Percentiles rank a stretch among this genome's conserved stretches.
phyloP scores from a whole-genome alignment of 2,113 vertebrate species.

The Nesoenas mayeri region DNA sequence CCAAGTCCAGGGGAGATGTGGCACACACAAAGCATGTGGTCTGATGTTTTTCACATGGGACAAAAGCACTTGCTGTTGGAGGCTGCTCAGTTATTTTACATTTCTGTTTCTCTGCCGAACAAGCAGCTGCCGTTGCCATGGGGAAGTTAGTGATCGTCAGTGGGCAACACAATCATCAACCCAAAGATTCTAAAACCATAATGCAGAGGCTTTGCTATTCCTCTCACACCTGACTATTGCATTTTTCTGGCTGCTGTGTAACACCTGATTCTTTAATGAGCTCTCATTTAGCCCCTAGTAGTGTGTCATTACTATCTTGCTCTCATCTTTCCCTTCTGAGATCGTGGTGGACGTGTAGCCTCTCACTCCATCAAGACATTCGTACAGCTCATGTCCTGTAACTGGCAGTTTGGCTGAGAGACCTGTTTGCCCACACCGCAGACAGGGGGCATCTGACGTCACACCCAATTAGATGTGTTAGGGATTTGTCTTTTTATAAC shows the following conservation, averaged over 20 bases:
- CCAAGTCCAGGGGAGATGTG: not conserved
- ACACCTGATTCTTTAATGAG: not conserved
- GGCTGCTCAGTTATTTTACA: not conserved
- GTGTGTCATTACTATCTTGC: not conserved
- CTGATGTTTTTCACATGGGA: not conserved
- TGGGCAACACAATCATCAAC: not conserved
- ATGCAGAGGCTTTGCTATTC: not conserved
- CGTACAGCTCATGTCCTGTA: not conserved
- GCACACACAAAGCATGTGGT: not conserved
- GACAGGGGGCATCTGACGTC: not conserved
- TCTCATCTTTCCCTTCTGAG: not conserved
- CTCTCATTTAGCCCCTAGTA: not conserved
- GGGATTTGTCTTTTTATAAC: conserved; percentile 37
- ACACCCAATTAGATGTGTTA: not conserved
- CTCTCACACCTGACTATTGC: not conserved
- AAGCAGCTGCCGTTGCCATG: conserved; percentile 35
- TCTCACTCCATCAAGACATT: not conserved
- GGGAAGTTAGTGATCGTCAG: conserved; percentile 11
- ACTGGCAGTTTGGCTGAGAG: not conserved
- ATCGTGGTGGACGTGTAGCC: fast-evolving
- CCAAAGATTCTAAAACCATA: not conserved
- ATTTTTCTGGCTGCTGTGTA: not conserved
- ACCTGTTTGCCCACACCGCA: not conserved
- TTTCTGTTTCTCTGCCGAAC: not conserved
- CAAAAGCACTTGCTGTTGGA: not conserved